Percentiles rank a stretch among this genome's conserved stretches.
These are phyloP conservation scores for Aphidoletes aphidimyza DNA, from an alignment of 2,888 invertebrate species.

Conservation along the genomic window DNA sequence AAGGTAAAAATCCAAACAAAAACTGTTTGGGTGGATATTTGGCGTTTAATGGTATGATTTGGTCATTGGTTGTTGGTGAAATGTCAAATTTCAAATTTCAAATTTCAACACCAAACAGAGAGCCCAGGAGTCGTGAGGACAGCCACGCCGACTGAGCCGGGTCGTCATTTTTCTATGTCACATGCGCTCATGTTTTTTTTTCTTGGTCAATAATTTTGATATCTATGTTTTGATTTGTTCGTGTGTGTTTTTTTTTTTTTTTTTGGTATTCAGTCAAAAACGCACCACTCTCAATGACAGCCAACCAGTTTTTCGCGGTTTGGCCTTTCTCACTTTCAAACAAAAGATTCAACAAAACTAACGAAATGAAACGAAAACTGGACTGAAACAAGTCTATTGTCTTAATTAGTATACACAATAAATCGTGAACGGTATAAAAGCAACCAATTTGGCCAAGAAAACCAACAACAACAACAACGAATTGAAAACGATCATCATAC, in stretches of 20 bases:
- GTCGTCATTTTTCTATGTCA: background rate
- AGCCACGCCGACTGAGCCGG: background rate
- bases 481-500: constrained; percentile 20
- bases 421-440: background rate
- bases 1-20: no score
- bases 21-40: no score
- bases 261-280: no score
- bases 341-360: background rate
- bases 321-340: constrained; percentile 45
- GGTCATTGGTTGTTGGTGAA: background rate
- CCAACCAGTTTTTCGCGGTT: constrained; percentile 22
- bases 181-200: background rate
- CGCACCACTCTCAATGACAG: background rate
- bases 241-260: background rate
- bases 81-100: background rate
- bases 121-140: background rate
- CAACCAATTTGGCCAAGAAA: background rate
- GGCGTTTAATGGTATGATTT: background rate
- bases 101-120: no score
- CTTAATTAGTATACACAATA: background rate
- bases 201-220: background rate
- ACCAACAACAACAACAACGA: no score
- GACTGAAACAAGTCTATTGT: constrained; percentile 33
- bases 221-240: background rate
- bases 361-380: background rate